phyloP scores from a whole-genome alignment of 2,797 vertebrate species.

The Carapus acus region DNA sequence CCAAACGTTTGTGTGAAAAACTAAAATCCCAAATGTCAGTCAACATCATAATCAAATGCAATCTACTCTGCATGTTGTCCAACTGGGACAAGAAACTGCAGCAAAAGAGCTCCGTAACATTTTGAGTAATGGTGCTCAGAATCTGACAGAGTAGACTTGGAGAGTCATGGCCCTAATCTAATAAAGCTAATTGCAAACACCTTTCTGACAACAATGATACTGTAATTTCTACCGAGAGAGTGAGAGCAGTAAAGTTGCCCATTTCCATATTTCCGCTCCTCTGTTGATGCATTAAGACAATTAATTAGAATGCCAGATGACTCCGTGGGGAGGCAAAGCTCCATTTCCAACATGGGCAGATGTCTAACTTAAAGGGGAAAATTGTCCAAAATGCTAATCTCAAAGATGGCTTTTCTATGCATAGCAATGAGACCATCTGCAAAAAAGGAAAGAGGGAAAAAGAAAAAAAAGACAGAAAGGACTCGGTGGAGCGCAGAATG shows the following conservation, averaged over 20 bases:
- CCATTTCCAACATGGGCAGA: constrained; percentile 75
- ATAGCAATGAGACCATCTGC: constrained; percentile 73
- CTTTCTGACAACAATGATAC: too few species aligned
- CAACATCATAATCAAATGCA: too few species aligned
- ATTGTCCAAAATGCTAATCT: constrained; percentile 72
- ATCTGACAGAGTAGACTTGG: too few species aligned
- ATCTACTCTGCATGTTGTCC: too few species aligned
- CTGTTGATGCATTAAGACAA: constrained; percentile 60
- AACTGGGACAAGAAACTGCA: too few species aligned
- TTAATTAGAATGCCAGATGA: constrained; percentile 70
- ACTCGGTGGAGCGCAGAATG: constrained; percentile 56
- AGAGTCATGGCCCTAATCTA: too few species aligned
- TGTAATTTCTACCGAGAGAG: not conserved
- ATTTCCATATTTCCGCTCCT: constrained; percentile 32
- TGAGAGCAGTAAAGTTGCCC: not conserved
- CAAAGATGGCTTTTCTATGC: constrained; percentile 69
- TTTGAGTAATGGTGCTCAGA: too few species aligned
- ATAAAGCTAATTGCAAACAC: too few species aligned
- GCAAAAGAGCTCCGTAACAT: too few species aligned
- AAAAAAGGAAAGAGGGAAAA: constrained; percentile 34
- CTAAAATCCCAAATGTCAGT: too few species aligned
- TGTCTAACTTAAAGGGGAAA: constrained; percentile 71
- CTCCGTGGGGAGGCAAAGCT: constrained; percentile 63
- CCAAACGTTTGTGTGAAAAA: too few species aligned
- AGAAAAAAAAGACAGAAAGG: too few species aligned